Conservation (phyloP, 1,140 invertebrate genomes). For the Popillia japonica region DNA sequence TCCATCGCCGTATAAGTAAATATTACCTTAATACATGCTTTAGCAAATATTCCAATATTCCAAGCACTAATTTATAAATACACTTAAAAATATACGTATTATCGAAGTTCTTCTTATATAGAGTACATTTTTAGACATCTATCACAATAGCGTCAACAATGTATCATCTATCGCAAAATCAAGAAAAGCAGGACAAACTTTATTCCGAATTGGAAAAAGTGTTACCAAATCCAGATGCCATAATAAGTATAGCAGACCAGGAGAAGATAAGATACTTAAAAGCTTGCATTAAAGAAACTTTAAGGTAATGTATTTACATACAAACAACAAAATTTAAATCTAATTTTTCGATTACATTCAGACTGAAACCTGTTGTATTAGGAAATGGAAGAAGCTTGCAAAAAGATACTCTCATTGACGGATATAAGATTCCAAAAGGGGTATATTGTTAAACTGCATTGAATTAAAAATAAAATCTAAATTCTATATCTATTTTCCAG, state of each 20-base stretch:
- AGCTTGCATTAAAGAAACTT: constrained; percentile 89
- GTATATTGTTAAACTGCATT: constrained; percentile 64
- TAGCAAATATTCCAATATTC: too few relatives aligned
- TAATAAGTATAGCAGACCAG: constrained; percentile 71
- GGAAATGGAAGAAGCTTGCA: constrained; percentile 84
- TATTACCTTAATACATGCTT: too few relatives aligned
- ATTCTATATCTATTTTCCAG: constrained; percentile 61
- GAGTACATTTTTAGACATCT: constrained; percentile 76
- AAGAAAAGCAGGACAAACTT: constrained; percentile 75
- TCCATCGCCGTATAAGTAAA: too few relatives aligned
- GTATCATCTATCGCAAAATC: constrained; percentile 81
- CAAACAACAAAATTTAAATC: background rate
- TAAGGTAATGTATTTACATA: constrained; percentile 73
- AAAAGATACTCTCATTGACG: constrained; percentile 79
- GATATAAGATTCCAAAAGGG: constrained; percentile 87
- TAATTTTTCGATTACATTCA: constrained; percentile 58
- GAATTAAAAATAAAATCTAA: too few relatives aligned
- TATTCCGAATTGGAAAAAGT: constrained; percentile 74
- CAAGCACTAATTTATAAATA: constrained; percentile 35
- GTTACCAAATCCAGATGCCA: constrained; percentile 64
- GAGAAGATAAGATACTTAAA: constrained; percentile 81
- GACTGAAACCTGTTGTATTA: constrained; percentile 88
- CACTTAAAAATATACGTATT: constrained; percentile 16
- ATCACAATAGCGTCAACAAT: constrained; percentile 80
- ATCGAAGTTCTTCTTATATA: background rate